Base-by-base conservation (phyloP, 2,888 invertebrate genomes). In the Nyleta sp. region DNA sequence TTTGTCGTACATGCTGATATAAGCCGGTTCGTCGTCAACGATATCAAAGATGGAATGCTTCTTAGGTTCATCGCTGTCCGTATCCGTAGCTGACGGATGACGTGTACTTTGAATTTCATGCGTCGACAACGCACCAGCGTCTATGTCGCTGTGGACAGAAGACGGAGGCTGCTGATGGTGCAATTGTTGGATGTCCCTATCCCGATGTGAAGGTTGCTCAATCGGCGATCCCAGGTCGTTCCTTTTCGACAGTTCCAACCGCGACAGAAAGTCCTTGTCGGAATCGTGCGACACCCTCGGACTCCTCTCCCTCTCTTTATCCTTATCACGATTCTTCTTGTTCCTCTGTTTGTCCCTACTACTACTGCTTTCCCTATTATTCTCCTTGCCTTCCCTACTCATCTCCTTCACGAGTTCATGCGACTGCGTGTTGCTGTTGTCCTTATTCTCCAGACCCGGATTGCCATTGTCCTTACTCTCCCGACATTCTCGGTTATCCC, bases 1-100 rank as follows among this genome's bases (percentile, higher is more conserved):
- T 91, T 98, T 98, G 89, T 98, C 98, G 90, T 99, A 99, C 98
- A 99, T 99, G 8, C 98, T 98, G 75, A 98, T 96, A 88, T 97
- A 98, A 8, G 95, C 95, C 0, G 97, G 97, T 74, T 95, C 97
- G 86, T 97, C 97, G 87, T 96, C 95, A 46, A 96, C 94, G 71
- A 97, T 96, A 88, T 97, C 97, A 90, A 97, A 97, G 86, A 97
- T 97, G 65, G 97, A 97, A 92, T 96, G 97, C 89, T 96, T 96
- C 90, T 96, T 96, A 55, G 95, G 95, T 89, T 95, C 95, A 87
- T 96, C 96, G 6, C 95, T 95, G 90, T 96, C 96, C 1, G 95
- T 94, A 35, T 90, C 91, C 1, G 89, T 89, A 2, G 89, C 89
- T 2, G 90, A 90, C 3, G 88, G 88, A 82, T 89, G 89, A 20